phyloP scores from a whole-genome alignment of 1,140 invertebrate genomes.

The Mamestra configurata region DNA sequence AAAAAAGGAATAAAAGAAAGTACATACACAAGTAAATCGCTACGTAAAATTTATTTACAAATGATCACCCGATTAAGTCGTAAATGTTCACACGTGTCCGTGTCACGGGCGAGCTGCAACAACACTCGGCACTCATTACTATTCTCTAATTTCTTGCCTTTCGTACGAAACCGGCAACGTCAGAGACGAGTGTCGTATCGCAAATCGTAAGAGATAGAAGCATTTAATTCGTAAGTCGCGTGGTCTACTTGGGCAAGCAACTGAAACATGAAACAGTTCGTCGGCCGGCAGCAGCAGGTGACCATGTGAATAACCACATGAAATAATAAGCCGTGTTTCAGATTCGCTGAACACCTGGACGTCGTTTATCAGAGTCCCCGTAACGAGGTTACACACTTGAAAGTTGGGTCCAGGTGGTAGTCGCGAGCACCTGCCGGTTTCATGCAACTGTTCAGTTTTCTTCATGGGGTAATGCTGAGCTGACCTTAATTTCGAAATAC shows the following conservation, averaged over 20 bases:
- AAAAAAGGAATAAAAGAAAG: background rate
- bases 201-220: constrained; percentile 1
- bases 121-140: background rate
- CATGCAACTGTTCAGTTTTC: constrained; percentile 39
- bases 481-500: constrained; percentile 21
- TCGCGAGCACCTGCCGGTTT: constrained; percentile 54
- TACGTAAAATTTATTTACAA: constrained; percentile 3
- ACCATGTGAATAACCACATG: constrained; percentile 10
- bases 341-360: constrained; percentile 57
- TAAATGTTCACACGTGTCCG: background rate
- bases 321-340: constrained; percentile 41
- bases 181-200: background rate
- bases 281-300: constrained; percentile 8
- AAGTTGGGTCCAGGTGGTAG: constrained; percentile 45
- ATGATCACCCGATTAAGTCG: background rate
- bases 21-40: background rate
- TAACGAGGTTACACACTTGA: constrained; percentile 32
- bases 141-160: constrained; percentile 20
- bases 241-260: constrained; percentile 18
- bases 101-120: background rate
- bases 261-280: constrained; percentile 36
- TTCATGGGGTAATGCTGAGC: constrained; percentile 2
- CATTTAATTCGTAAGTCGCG: constrained; percentile 20
- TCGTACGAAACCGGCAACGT: background rate
- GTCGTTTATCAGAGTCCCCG: constrained; percentile 50